Conservation (phyloP, 2,113 vertebrate genomes). For the Bos indicus region DNA sequence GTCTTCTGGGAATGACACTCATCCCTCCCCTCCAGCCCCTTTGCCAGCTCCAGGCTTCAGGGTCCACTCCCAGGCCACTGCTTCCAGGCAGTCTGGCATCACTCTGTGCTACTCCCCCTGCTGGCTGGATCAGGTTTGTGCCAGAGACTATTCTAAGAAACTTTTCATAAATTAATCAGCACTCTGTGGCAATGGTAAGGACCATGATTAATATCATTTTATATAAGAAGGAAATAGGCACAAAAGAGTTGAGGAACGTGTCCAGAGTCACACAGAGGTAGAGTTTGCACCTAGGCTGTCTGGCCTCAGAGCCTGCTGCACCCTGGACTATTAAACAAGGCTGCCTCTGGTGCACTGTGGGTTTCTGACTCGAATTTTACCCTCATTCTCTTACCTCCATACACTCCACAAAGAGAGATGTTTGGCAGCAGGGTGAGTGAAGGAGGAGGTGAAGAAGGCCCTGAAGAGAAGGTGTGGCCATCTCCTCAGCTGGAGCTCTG, state of each 20-base stretch:
- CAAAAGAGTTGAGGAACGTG: not conserved
- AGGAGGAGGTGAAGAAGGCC: not conserved
- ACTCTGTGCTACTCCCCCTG: not conserved
- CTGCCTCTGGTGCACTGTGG: not conserved
- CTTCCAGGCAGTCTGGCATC: not conserved
- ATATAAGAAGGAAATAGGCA: not conserved
- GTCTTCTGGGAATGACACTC: not conserved
- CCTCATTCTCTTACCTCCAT: not conserved
- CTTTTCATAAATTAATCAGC: not conserved
- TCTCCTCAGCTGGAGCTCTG: not conserved
- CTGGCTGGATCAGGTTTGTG: not conserved
- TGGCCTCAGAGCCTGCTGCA: not conserved
- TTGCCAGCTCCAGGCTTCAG: not conserved
- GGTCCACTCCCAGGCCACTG: not conserved
- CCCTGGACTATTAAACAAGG: not conserved
- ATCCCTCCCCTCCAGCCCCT: not conserved
- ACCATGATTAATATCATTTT: not conserved
- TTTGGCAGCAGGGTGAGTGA: not conserved
- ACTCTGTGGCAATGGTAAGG: not conserved
- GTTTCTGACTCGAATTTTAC: not conserved
- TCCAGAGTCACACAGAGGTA: not conserved
- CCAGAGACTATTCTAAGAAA: not conserved
- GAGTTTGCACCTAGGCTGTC: not conserved
- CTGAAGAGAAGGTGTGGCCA: not conserved
- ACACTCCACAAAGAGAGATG: not conserved